Conservation (phyloP, 2,888 invertebrate genomes). For the Nomada goodeniana region DNA sequence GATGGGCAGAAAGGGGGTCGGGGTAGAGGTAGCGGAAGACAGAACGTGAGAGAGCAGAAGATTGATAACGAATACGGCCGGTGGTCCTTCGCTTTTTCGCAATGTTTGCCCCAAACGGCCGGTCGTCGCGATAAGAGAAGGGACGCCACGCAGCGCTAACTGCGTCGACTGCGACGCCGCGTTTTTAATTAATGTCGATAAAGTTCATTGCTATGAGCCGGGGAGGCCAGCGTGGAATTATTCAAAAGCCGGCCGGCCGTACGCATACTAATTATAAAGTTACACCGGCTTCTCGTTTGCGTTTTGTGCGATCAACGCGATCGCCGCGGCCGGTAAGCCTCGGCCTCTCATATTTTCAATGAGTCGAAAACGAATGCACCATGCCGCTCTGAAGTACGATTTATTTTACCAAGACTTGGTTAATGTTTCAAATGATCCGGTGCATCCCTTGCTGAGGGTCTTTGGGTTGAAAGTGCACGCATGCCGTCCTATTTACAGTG, state of each 20-base stretch:
- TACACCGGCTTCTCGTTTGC: conserved; percentile 58
- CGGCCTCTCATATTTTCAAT: conserved; percentile 41
- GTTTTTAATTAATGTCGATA: conserved; percentile 80
- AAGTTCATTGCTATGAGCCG: conserved; percentile 71
- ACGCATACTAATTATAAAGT: conserved; percentile 74
- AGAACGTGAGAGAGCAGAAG: conserved; percentile 72
- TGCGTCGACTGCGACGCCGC: conserved; percentile 75
- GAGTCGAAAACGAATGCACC: conserved; percentile 4
- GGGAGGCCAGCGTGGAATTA: conserved; percentile 68
- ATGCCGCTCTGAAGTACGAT: too few relatives aligned
- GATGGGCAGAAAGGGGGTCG: conserved; percentile 51
- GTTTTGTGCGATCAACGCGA: conserved; percentile 70
- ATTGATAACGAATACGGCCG: conserved; percentile 82
- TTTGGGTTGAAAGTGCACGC: too few relatives aligned
- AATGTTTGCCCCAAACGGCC: conserved; percentile 80
- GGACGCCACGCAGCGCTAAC: conserved; percentile 68
- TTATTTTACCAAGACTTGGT: too few relatives aligned
- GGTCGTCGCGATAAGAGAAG: conserved; percentile 79
- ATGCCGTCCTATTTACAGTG: too few relatives aligned
- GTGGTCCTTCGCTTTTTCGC: conserved; percentile 82
- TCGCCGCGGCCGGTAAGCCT: conserved; percentile 44
- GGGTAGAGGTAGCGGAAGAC: conserved; percentile 58
- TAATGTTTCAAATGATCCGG: too few relatives aligned
- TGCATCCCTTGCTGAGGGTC: too few relatives aligned
- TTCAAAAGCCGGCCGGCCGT: conserved; percentile 72